Base-by-base conservation (phyloP, 2,797 vertebrate genomes). In the Pelodytes ibericus region DNA sequence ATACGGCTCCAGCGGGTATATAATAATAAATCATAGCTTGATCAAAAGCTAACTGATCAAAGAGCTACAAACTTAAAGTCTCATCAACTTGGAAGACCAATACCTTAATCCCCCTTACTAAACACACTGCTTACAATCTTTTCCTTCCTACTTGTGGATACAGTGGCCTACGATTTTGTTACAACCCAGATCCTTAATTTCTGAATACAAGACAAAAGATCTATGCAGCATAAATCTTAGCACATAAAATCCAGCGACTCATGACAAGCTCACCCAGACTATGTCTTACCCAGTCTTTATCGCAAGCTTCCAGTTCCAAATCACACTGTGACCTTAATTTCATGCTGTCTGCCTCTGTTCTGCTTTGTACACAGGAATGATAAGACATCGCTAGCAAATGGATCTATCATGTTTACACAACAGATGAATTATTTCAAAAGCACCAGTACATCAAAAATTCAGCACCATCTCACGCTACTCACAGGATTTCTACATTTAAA, bases 251-350 rank as follows among this genome's bases (percentile, higher is more conserved):
- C 22, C 7, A 24, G 31, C 30, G 63, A 53, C 11, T 79, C 61
- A 39, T 72, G 26, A 66, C 64, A 44, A 1, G 56, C 61, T 75
- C n/a, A 3, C 80, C 1, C 67, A 18, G 10, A 56, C 47, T 56
- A 26, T 33, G 25, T 74, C 15, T 8, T 71, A 4, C 24, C 31
- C 56, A 49, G 0, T 80, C 75, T 79, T 82, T 83, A 60, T 60
- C 60, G 66, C 65, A 18, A 66, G 7, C 41, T 58, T 69, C 69
- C 74, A 4, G 36, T 74, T 83, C 83, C 72, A 76, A 47, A 81
- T 83, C 61, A 41, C 62, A 75, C 29, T 36, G 72, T 81, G 77
- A 80, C 60, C 80, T 84, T 84, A 82, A 87, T 87, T 85, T 87
- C 60, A 81, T 77, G 77, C 71, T 73, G 29, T 73, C 63, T 79